Conservation (phyloP, 2,888 invertebrate genomes). For the Venusia cambrica region DNA sequence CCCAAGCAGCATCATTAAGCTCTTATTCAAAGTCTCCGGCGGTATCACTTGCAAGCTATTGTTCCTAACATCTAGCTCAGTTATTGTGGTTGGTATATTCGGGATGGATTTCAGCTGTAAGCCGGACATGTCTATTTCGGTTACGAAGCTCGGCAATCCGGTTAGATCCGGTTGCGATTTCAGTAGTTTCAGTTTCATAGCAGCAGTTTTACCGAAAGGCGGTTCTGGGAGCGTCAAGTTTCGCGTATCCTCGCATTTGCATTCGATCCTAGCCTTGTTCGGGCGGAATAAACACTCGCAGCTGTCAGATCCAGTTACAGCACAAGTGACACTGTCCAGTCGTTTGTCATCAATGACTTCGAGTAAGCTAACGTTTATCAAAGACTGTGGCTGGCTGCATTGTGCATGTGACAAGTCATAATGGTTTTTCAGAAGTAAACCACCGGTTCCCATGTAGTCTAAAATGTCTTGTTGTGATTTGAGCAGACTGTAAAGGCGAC, state of each 20-base stretch:
- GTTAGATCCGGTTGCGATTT: neutral
- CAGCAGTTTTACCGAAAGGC: neutral
- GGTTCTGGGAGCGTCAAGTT: conserved; percentile 16
- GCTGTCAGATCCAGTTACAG: conserved; percentile 7
- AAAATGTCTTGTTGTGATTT: no score
- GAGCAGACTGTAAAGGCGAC: conserved; percentile 18
- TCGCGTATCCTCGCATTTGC: conserved; percentile 7
- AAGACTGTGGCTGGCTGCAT: conserved; percentile 16
- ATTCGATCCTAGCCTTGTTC: conserved; percentile 9
- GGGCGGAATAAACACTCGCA: conserved; percentile 21
- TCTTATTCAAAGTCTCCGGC: neutral
- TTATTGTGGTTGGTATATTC: conserved; percentile 6
- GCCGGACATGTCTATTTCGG: conserved; percentile 3
- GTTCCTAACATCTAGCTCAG: conserved; percentile 19
- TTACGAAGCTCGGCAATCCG: conserved; percentile 8
- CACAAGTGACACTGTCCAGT: conserved; percentile 15
- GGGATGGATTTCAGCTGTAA: conserved; percentile 7
- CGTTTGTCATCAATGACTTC: conserved; percentile 3
- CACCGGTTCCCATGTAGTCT: no score
- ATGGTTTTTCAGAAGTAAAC: conserved; percentile 2
- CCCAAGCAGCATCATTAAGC: conserved; percentile 11
- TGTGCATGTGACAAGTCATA: conserved; percentile 8
- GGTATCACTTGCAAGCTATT: conserved; percentile 18
- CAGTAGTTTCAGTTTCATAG: conserved; percentile 2
- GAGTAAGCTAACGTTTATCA: conserved; percentile 4